These are phyloP conservation scores for Odontamblyopus rebecca DNA, from an alignment of 2,797 vertebrate genomes.

Conservation along the genomic window DNA sequence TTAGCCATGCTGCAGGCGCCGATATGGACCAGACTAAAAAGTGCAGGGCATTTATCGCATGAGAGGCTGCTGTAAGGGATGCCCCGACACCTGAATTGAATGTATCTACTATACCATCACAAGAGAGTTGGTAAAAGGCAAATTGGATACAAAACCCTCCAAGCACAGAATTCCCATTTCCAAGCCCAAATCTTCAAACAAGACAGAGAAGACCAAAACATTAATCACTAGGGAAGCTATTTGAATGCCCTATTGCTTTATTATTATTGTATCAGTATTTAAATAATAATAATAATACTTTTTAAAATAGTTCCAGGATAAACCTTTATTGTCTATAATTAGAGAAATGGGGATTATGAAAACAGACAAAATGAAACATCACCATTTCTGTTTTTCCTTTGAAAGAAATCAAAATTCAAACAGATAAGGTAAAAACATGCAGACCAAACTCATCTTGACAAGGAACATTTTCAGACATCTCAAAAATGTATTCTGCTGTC, in stretches of 20 bases:
- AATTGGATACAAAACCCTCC: neutral
- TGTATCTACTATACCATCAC: neutral
- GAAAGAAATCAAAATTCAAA: no score
- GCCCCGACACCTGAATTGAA: neutral
- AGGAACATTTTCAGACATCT: neutral
- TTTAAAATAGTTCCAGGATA: no score
- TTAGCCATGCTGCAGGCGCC: constrained; percentile 14
- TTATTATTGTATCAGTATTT: neutral
- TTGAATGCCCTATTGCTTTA: neutral
- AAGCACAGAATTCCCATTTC: neutral
- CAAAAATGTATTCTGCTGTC: no score
- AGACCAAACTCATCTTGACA: no score
- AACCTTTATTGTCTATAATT: no score
- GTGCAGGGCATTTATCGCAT: constrained; percentile 33
- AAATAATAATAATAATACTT: no score
- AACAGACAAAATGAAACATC: no score
- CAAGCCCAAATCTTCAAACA: neutral
- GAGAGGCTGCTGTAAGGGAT: neutral
- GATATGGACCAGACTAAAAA: constrained; percentile 30
- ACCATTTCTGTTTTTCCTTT: no score
- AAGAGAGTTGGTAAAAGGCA: neutral
- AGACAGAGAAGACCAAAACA: neutral
- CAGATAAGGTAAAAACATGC: no score
- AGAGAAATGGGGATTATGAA: no score
- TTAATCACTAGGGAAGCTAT: neutral